Conservation (phyloP, 2,113 vertebrate genomes). For the Colaptes auratus region DNA sequence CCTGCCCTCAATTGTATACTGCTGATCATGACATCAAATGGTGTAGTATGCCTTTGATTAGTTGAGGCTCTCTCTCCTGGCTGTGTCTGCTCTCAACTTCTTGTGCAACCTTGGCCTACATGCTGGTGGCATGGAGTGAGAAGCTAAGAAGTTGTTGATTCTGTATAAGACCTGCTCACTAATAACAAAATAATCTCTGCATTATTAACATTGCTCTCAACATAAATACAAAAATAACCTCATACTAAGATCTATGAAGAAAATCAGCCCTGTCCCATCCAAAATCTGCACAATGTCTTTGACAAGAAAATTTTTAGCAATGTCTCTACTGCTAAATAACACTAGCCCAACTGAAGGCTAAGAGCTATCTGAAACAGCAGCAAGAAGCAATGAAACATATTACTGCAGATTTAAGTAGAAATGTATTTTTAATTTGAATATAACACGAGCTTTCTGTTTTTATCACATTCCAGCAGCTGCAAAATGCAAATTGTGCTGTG, state of each 20-base stretch:
- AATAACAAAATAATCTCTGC: not conserved
- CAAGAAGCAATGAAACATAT: not conserved
- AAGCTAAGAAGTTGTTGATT: not conserved
- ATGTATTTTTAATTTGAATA: not conserved
- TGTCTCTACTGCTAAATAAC: not conserved
- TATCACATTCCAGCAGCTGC: not conserved
- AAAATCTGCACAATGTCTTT: not conserved
- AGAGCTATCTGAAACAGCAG: not conserved
- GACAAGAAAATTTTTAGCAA: not conserved
- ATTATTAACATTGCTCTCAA: not conserved
- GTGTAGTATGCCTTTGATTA: not conserved
- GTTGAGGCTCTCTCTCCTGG: not conserved
- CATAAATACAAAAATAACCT: not conserved
- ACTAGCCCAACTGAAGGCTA: not conserved
- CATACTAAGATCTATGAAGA: not conserved
- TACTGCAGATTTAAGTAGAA: not conserved
- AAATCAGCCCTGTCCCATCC: not conserved
- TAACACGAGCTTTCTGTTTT: not conserved
- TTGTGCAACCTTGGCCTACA: not conserved
- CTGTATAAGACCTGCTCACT: not conserved
- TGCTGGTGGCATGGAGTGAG: not conserved
- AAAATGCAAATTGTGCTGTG: not conserved
- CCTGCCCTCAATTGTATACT: too few relatives aligned
- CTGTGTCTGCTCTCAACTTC: not conserved
- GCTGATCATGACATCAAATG: too few relatives aligned